These are phyloP conservation scores for Pygoscelis antarcticus DNA, from an alignment of 2,113 vertebrate genomes.

Conservation along the genomic window DNA sequence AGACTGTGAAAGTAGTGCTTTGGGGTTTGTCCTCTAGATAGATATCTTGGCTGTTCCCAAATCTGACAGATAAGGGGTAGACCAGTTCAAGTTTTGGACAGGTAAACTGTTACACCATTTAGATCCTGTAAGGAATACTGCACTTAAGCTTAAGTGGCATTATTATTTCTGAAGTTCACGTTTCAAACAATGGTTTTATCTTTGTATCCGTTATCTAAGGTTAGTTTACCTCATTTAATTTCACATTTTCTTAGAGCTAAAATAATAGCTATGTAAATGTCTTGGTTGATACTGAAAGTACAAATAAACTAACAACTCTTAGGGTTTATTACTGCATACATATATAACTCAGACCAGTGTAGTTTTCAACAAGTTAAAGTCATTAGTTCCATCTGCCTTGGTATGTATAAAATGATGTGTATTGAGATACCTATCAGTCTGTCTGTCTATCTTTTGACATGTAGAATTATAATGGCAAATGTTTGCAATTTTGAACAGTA, in stretches of 20 bases:
- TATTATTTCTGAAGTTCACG: neutral
- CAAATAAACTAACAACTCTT: neutral
- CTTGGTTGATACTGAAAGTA: neutral
- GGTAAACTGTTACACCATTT: neutral
- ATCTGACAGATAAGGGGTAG: neutral
- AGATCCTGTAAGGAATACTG: neutral
- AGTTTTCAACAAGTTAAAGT: neutral
- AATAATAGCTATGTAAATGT: neutral
- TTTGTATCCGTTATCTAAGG: neutral
- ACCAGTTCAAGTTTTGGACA: neutral
- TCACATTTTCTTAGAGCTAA: neutral
- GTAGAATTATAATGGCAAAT: neutral
- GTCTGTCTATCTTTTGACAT: neutral
- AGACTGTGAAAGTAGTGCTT: neutral
- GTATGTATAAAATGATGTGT: neutral
- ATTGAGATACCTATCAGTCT: neutral
- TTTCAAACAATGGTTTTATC: neutral
- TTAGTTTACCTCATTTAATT: neutral
- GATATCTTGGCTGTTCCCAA: neutral
- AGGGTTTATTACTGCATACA: neutral
- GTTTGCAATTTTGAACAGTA: neutral
- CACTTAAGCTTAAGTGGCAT: neutral
- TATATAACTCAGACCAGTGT: neutral
- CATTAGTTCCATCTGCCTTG: neutral
- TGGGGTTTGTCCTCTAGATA: neutral